Base-by-base conservation (phyloP, 1,140 invertebrate species). In the Eumeta japonica region DNA sequence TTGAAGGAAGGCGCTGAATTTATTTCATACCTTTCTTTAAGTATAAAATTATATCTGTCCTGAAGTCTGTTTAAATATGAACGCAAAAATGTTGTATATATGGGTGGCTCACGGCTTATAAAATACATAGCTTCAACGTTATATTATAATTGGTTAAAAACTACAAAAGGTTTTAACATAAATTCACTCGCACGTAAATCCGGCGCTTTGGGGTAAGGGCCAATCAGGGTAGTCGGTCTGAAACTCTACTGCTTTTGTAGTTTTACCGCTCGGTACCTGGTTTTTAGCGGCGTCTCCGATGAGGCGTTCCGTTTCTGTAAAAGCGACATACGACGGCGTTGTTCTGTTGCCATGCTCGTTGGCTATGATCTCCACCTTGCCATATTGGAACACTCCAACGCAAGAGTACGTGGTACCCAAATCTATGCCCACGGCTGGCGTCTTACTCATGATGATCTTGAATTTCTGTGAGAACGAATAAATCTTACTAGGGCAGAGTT, bases 341-440 rank as follows among this genome's bases (percentile, higher is more conserved):
- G 90, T 94, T 39, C 90, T 78, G 62, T 94, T 93, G 24, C 92
- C 92, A 66, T 94, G 90, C 51, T 94, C 90, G 52, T 95, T 95
- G 27, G 90, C 88, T 33, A 94, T 94, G 48, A 94, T 94, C 60
- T 94, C 90, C 4, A 94, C 90, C 58, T 90, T 88, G 18, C 90
- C 88, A 58, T 92, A 79, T 52, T 87, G 83, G 57, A 86, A 90
- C 1, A 89, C 85, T 28, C 83, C 88, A 2, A 90, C 88, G 51
- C 87, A 89, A 3, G 86, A 89, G 54, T 86, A 89, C 2, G 88
- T 90, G 3, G 88, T 90, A 10, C 87, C 88, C 40, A 88, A 75
- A 58, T 88, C 86, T 50, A 88, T 87, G 43, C 86, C 85, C 29
- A 88, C 79, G 18, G 84, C 82, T 52, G 80, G 76, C 58, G 66